These are phyloP conservation scores for Probosciger aterrimus DNA, from an alignment of 2,113 vertebrate genomes.

Conservation along the genomic window DNA sequence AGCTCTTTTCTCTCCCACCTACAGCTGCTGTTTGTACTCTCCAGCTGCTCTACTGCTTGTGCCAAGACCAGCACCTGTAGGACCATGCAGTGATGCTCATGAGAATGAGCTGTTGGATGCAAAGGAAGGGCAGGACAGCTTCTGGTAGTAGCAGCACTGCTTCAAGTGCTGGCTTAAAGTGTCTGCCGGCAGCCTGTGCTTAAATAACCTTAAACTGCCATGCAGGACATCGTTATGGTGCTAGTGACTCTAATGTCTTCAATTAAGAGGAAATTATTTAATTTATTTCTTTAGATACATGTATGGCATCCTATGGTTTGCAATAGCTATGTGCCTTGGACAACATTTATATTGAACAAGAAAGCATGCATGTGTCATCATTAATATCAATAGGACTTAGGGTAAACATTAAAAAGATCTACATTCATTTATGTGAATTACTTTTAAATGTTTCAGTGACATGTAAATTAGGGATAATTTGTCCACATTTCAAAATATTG, in stretches of 20 bases:
- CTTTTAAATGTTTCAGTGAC: neutral
- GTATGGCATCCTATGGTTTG: neutral
- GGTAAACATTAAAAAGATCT: neutral
- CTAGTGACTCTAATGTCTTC: neutral
- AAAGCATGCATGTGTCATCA: neutral
- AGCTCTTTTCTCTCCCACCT: neutral
- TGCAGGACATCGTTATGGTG: neutral
- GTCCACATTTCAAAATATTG: neutral
- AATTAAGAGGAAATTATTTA: neutral
- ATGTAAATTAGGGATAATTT: neutral
- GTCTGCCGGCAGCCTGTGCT: neutral
- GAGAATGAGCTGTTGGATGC: neutral
- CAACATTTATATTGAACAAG: neutral
- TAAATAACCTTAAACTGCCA: neutral
- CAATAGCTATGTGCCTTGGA: neutral
- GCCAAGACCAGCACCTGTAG: neutral
- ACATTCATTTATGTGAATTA: neutral
- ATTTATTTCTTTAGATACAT: neutral
- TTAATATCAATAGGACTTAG: neutral
- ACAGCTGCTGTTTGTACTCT: neutral
- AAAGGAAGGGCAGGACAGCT: neutral
- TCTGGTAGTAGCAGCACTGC: neutral
- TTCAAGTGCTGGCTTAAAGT: neutral
- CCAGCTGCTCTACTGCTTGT: neutral
- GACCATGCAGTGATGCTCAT: neutral